phyloP scores from a whole-genome alignment of 1,140 invertebrate species.

The Drosophila sulfurigaster region DNA sequence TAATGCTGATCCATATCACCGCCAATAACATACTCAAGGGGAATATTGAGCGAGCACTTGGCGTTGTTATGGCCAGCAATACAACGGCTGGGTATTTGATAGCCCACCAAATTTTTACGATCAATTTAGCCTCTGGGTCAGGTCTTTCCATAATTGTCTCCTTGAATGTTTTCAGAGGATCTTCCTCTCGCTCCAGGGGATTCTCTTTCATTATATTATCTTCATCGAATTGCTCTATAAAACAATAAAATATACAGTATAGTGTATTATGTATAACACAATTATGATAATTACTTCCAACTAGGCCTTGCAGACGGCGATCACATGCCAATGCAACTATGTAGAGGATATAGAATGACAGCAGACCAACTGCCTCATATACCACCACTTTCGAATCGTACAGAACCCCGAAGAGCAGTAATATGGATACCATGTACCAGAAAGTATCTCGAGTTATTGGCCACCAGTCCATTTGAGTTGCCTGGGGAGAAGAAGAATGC shows the following conservation, averaged over 20 bases:
- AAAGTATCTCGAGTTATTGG: conserved; percentile 94
- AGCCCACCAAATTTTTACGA: conserved; percentile 38
- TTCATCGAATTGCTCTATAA: neutral
- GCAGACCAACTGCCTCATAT: conserved; percentile 6
- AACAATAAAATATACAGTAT: neutral
- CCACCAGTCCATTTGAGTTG: conserved; percentile 88
- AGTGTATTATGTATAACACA: neutral
- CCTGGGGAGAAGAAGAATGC: conserved; percentile 8
- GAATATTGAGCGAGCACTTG: conserved; percentile 45
- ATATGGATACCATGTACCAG: conserved; percentile 88
- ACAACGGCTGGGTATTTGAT: conserved; percentile 55
- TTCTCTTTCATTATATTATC: conserved; percentile 33
- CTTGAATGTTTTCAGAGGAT: conserved; percentile 28
- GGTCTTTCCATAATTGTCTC: conserved; percentile 32
- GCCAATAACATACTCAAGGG: conserved; percentile 93
- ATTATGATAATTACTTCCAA: conserved; percentile 22
- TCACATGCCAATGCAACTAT: conserved; percentile 26
- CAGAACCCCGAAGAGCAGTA: neutral
- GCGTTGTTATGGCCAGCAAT: conserved; percentile 57
- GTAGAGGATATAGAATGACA: conserved; percentile 25
- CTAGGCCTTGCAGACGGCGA: conserved; percentile 8
- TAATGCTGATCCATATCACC: conserved; percentile 93
- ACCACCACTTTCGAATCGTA: conserved; percentile 9
- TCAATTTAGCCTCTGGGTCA: neutral
- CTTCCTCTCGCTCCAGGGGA: conserved; percentile 43